Conservation (phyloP, 2,888 invertebrate species). For the Caenorhabditis doughertyi region DNA sequence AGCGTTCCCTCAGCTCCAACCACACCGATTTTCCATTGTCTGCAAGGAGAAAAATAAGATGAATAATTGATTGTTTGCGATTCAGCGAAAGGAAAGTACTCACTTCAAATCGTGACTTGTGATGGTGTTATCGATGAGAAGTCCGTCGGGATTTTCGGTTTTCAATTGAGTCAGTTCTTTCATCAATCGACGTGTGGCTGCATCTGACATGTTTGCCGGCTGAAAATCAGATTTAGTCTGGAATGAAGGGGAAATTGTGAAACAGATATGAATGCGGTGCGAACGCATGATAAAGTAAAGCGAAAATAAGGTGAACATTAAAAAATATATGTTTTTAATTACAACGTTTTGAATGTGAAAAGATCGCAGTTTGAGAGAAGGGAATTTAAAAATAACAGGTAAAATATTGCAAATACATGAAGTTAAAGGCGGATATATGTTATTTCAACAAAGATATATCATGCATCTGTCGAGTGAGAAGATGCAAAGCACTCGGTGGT, state of each 20-base stretch:
- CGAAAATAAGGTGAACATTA: not conserved
- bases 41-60: conserved; percentile 41
- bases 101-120: conserved; percentile 67
- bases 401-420: not conserved
- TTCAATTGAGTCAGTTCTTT: conserved; percentile 80
- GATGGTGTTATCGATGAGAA: conserved; percentile 72
- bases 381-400: not conserved
- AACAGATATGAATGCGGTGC: not conserved
- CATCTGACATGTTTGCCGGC: conserved; percentile 63
- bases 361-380: not conserved
- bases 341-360: not conserved
- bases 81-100: not conserved
- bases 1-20: conserved; percentile 90
- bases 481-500: conserved; percentile 4
- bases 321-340: not conserved
- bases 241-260: not conserved
- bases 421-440: not conserved
- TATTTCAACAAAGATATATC: conserved; percentile 10
- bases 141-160: conserved; percentile 81
- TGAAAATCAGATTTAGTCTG: not conserved
- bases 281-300: not conserved
- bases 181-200: conserved; percentile 70
- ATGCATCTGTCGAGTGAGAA: not conserved
- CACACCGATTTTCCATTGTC: conserved; percentile 78
- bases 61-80: not conserved